Conservation (phyloP, 2,888 invertebrate genomes). For the Tetramorium bicarinatum region DNA sequence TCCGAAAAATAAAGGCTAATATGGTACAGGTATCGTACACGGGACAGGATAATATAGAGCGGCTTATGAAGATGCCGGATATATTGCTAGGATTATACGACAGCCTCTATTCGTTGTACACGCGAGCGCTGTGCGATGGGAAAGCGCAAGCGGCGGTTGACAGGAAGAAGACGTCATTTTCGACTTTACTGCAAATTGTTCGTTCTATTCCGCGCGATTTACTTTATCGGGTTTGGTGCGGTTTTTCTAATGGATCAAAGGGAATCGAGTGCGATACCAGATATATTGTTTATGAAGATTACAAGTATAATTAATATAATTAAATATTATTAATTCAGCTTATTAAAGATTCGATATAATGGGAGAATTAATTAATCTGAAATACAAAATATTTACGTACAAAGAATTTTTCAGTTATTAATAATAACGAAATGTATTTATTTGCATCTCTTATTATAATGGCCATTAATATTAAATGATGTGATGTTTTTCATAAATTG, state of each 20-base stretch:
- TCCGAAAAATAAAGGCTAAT: slow-evolving; percentile 61
- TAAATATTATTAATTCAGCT: neutral
- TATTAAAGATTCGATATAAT: neutral
- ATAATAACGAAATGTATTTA: neutral
- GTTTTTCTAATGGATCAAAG: neutral
- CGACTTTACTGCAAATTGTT: slow-evolving; percentile 37
- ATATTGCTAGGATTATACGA: slow-evolving; percentile 43
- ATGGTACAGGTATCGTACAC: slow-evolving; percentile 50
- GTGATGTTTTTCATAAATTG: neutral
- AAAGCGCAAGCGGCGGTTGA: slow-evolving; percentile 12
- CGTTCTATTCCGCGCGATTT: neutral
- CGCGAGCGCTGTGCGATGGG: neutral
- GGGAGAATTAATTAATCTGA: neutral
- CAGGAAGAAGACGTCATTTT: slow-evolving; percentile 27
- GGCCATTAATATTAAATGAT: neutral
- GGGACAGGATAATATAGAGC: slow-evolving; percentile 48
- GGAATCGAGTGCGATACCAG: neutral
- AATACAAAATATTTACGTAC: neutral
- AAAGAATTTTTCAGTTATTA: neutral
- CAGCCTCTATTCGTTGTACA: slow-evolving; percentile 26
- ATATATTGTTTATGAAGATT: neutral
- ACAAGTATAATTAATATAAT: neutral
- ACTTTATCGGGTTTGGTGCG: neutral
- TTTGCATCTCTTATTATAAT: neutral
- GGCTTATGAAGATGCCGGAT: slow-evolving; percentile 50